Evolutionary conservation across 2,113 vertebrate species (phyloP).

Genomic region (Scortum barcoo): DNA sequence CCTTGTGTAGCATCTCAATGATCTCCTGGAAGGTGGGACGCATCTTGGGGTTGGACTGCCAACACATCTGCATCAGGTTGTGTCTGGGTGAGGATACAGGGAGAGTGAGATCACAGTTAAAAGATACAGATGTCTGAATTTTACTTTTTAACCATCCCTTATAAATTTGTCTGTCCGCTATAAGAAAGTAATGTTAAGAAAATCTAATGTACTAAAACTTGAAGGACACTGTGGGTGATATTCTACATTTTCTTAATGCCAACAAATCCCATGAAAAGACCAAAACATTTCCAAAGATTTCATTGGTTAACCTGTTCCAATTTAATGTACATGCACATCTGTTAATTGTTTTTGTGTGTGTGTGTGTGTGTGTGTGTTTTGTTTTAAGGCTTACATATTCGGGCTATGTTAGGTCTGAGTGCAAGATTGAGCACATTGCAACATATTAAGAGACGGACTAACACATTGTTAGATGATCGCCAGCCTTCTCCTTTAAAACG

Average conservation of each 20-base stretch:
- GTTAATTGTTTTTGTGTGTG: too few relatives aligned
- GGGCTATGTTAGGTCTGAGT: too few relatives aligned
- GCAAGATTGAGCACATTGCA: too few relatives aligned
- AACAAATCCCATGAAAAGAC: background rate
- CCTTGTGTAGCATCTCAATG: conserved; percentile 94
- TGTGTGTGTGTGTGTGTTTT: too few relatives aligned
- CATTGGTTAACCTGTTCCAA: too few relatives aligned
- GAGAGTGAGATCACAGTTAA: background rate
- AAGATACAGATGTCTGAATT: background rate
- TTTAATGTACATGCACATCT: too few relatives aligned
- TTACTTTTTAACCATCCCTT: background rate
- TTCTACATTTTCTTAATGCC: background rate
- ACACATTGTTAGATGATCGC: too few relatives aligned
- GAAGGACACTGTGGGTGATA: background rate
- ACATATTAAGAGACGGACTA: too few relatives aligned
- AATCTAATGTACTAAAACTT: background rate
- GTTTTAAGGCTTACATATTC: too few relatives aligned
- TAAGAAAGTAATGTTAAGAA: too few relatives aligned
- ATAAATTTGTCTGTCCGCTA: background rate
- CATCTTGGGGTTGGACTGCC: conserved; percentile 99
- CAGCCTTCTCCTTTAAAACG: background rate
- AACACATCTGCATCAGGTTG: conserved; percentile 97
- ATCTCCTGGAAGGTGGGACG: conserved; percentile 94
- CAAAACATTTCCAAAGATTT: too few relatives aligned
- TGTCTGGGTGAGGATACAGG: conserved; percentile 79